phyloP scores from a whole-genome alignment of 2,888 invertebrate species.

The Empis stercorea region DNA sequence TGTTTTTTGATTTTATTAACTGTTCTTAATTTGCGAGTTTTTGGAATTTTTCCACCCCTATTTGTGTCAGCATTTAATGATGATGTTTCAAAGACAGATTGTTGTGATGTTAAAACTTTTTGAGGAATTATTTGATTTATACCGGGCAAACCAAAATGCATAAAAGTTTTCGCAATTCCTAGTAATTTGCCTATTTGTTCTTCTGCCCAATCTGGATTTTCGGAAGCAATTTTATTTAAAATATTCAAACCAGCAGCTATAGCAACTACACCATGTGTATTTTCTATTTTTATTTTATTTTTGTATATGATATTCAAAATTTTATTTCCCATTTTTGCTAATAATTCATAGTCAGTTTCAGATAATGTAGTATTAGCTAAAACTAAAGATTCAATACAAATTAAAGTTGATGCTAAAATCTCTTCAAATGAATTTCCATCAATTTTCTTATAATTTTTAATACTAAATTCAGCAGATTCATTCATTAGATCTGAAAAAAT shows the following conservation, averaged over 20 bases:
- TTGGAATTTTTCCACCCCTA: conserved; percentile 48
- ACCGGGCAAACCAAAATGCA: conserved; percentile 38
- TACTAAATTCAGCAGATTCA: no score
- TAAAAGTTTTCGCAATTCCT: conserved; percentile 44
- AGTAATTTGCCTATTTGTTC: conserved; percentile 40
- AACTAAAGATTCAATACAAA: conserved; percentile 17
- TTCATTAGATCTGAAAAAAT: conserved; percentile 12
- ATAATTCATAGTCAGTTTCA: background rate
- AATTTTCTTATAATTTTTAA: conserved; percentile 8
- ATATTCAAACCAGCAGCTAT: conserved; percentile 17
- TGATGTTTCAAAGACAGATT: conserved; percentile 41
- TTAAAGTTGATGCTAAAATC: conserved; percentile 15
- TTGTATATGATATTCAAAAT: conserved; percentile 12
- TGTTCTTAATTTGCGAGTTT: conserved; percentile 23
- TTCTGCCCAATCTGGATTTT: conserved; percentile 25
- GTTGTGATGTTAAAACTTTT: conserved; percentile 46
- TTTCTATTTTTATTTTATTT: conserved; percentile 10
- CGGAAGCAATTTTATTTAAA: conserved; percentile 22
- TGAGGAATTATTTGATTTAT: conserved; percentile 33
- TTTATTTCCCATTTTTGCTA: conserved; percentile 10
- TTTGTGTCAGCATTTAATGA: conserved; percentile 24
- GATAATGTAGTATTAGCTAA: conserved; percentile 6
- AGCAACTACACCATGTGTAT: conserved; percentile 12
- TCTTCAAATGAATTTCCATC: conserved; percentile 16
- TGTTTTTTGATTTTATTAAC: conserved; percentile 18